Conservation (phyloP, 2,888 invertebrate genomes). For the Drosophila prolongata region DNA sequence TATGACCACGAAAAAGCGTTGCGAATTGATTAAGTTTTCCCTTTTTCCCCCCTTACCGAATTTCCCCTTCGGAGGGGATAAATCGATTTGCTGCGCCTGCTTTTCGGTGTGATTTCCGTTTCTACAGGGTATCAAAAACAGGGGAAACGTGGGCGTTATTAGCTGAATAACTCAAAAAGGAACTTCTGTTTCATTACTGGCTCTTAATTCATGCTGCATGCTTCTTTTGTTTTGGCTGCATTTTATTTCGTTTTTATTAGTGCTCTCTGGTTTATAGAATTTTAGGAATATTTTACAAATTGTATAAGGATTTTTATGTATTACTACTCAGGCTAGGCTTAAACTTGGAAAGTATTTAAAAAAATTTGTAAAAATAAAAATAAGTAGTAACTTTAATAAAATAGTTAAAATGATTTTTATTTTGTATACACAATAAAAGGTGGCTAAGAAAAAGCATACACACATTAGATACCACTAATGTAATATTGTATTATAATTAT, state of each 20-base stretch:
- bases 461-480: no score
- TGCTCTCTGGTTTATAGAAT: no score
- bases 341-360: no score
- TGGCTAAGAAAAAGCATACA: no score
- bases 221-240: neutral
- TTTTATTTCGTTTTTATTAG: neutral
- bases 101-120: slow-evolving; percentile 61
- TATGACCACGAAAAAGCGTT: slow-evolving; percentile 73
- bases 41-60: slow-evolving; percentile 27
- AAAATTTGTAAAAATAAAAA: no score
- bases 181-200: neutral
- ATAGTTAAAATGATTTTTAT: neutral
- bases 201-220: neutral
- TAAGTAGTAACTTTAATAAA: neutral
- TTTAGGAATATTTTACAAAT: no score
- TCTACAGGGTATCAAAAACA: slow-evolving; percentile 17
- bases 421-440: no score
- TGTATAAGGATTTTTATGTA: no score
- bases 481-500: no score
- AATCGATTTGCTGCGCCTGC: slow-evolving; percentile 72
- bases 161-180: neutral
- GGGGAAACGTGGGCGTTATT: slow-evolving; percentile 2
- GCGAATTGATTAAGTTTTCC: slow-evolving; percentile 77
- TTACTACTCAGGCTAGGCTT: no score
- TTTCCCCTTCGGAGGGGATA: slow-evolving; percentile 20